Evolutionary conservation across 2,113 vertebrate species (phyloP), one percentile per base, ranked within the genome.

Genomic region (Pardalotus punctatus): DNA sequence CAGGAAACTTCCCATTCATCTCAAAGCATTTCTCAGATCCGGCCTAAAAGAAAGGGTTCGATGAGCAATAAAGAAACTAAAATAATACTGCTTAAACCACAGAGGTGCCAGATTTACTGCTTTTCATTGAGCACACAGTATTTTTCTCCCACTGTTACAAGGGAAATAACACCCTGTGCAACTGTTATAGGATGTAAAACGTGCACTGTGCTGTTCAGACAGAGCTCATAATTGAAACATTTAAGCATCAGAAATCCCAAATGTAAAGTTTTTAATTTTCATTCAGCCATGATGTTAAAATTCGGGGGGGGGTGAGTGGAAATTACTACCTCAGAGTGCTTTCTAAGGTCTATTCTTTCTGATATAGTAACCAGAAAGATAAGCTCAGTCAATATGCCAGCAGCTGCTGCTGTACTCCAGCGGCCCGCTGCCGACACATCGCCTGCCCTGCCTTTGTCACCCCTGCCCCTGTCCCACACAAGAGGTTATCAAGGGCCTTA

Each of bases 211-310:
- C 64, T 74, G 60, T 48, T 93, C 67, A 88, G 86, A 61, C 0
- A 0, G 45, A 86, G 87, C 67, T 90, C 12, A 0, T 96, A 94
- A 96, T 87, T 85, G 89, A 97, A 97, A 86, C 65, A 86, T 78
- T 60, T 42, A 48, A 90, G 92, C 3, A 0, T 48, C 79, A 90
- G 60, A 95, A 95, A 90, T 93, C 94, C 90, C 96, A 82, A 94
- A 97, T 0, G 90, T 86, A 53, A 93, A 94, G 76, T 94, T 95
- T 85, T 87, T 97, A 90, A 98, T 97, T 98, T 97, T 97, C 85
- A 93, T 43, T 71, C 72, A 98, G 93, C 67, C 47, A 64, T 35
- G 92, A 95, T 96, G 96, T 96, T 97, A 95, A 97, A 97, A 61
- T 86, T 81, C 18, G 2, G 58, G 38, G 42, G 42, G 42, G n/a